Percentiles rank a stretch among this genome's conserved stretches.
These are phyloP conservation scores for Tenthredo mesomela DNA, from an alignment of 2,888 invertebrate species.

Conservation along the genomic window DNA sequence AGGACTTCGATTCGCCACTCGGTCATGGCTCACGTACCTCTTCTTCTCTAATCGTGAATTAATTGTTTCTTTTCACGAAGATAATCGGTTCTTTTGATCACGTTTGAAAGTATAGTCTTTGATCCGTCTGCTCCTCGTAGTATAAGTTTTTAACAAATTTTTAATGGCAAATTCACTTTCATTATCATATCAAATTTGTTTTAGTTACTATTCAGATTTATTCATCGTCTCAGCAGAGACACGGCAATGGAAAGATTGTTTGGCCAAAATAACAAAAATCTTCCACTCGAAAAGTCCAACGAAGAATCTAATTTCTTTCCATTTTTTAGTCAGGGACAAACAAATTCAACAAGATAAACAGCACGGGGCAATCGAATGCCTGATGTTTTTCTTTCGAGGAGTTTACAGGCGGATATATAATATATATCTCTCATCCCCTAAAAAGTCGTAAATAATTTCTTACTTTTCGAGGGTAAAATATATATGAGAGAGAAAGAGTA, in stretches of 20 bases:
- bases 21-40: neutral
- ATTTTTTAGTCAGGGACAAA: neutral
- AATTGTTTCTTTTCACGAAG: neutral
- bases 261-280: neutral
- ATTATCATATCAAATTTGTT: neutral
- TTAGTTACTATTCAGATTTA: neutral
- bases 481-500: neutral
- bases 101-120: neutral
- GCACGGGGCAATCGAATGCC: neutral
- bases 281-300: neutral
- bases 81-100: constrained; percentile 36
- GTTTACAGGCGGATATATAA: neutral
- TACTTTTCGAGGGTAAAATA: neutral
- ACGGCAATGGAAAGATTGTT: neutral
- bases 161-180: neutral
- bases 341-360: neutral
- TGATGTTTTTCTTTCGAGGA: neutral
- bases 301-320: neutral
- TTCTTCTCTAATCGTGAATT: constrained; percentile 10
- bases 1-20: constrained; percentile 24
- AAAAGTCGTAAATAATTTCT: constrained; percentile 24
- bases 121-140: neutral
- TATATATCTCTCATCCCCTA: neutral
- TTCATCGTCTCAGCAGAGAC: neutral
- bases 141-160: neutral